Evolutionary conservation across 2,113 vertebrate genomes (phyloP), one percentile per base, ranked within the genome.

Genomic region (Oncorhynchus nerka): DNA sequence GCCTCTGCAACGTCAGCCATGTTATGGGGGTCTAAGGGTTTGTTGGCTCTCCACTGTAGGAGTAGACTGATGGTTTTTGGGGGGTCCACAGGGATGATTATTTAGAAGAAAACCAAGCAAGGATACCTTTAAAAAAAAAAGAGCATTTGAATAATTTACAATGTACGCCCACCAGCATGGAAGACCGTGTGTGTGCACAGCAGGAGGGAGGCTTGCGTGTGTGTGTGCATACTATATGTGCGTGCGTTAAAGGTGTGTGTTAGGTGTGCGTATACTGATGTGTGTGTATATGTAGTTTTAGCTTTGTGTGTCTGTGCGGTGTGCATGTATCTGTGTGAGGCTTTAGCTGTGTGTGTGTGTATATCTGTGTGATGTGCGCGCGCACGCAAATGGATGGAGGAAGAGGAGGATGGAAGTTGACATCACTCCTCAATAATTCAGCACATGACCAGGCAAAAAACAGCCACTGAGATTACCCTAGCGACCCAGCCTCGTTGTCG

Each of bases 121-220:
- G n/a, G 68, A 69, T 9, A 45, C 34, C 34, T 69, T 22, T 69
- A 69, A 69, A 69, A 69, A 69, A 69, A 69, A 69, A 69, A 39
- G 34, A 48, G 34, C n/a, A n/a, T 69, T 45, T 69, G 45, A 69
- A 69, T 69, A 39, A 69, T 69, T 45, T 69, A 69, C 22, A 34
- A 45, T 67, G 65, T 16, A 28, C 15, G 45, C 34, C 32, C 30
- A 45, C 32, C 32, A 69, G n/a, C 62, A n/a, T 69, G 68, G 68
- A 45, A 22, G 68, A 69, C 32, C 4, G 67, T 39, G 30, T 45
- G 68, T 69, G 65, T 67, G 68, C 68, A 69, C 68, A 69, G 68
- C 68, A 39, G 68, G 70, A 30, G 20, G 7, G 45, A 20, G 61
- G 5, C 11, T 48, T 22, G 19, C 34, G 16, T 39, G 28, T 39